Conservation (phyloP, 2,797 vertebrate genomes). For the Pipistrellus pygmaeus region DNA sequence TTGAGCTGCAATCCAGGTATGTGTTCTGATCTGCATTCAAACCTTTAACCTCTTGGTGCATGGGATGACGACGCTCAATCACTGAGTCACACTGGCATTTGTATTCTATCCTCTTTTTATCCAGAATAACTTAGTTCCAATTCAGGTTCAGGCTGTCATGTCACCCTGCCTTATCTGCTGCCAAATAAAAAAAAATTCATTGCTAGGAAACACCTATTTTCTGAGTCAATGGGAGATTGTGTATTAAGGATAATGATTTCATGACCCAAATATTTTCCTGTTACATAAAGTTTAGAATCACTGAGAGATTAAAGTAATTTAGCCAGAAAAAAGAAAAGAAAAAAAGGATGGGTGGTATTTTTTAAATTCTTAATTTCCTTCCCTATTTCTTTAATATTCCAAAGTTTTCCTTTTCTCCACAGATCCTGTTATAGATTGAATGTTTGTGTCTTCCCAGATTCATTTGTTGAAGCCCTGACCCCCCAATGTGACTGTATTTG, state of each 20-base stretch:
- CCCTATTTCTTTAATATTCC: conserved; percentile 15
- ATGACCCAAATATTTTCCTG: neutral
- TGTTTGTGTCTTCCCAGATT: neutral
- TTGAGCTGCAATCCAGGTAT: no score
- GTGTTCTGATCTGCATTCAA: neutral
- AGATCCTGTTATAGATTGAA: neutral
- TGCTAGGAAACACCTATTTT: neutral
- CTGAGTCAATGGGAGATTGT: neutral
- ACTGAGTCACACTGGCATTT: neutral
- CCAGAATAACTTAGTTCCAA: neutral
- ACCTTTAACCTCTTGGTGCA: neutral
- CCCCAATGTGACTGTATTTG: neutral
- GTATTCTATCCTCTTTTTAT: neutral
- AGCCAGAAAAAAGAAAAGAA: neutral
- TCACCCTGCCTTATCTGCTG: neutral
- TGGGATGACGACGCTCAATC: neutral
- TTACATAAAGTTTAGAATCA: neutral
- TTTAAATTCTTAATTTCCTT: neutral
- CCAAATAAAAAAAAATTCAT: neutral
- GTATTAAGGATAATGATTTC: neutral
- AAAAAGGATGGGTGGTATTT: neutral
- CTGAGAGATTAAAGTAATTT: neutral
- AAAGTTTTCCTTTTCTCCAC: neutral
- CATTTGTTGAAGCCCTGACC: neutral
- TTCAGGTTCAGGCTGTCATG: neutral